A percentile compares a stretch with the other conserved stretches of the same genome.
Conservation (phyloP, 2,797 vertebrate genomes). For the Neosilurus mollespiculum region DNA sequence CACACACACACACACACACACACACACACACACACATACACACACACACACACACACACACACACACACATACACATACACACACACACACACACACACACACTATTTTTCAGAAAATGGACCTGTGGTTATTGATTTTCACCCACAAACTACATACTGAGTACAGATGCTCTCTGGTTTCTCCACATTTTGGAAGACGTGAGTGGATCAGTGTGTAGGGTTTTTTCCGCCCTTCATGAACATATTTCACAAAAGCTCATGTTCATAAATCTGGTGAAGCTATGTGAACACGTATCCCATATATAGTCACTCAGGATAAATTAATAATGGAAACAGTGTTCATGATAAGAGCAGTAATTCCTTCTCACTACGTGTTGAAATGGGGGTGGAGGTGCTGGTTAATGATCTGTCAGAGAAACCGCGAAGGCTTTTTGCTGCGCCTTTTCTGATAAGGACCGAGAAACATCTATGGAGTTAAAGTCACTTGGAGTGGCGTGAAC, state of each 20-base stretch:
- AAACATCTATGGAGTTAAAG: neutral
- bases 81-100: too few species aligned
- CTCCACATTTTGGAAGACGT: neutral
- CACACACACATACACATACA: too few species aligned
- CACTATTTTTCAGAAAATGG: neutral
- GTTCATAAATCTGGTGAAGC: neutral
- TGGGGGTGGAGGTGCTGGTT: slow-evolving; percentile 24
- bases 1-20: neutral
- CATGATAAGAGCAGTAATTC: neutral
- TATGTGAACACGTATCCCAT: neutral
- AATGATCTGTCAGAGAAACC: slow-evolving; percentile 32
- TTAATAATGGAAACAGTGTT: too few species aligned
- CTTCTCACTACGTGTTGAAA: neutral
- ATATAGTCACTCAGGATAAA: neutral
- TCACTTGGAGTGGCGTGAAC: neutral
- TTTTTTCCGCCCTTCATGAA: neutral
- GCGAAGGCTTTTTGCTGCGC: neutral
- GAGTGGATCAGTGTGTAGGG: neutral
- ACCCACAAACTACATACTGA: neutral
- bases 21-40: neutral
- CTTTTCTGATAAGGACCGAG: slow-evolving; percentile 1
- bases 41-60: too few species aligned
- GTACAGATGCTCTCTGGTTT: neutral
- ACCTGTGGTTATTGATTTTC: slow-evolving; percentile 15
- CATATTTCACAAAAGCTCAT: neutral